These are phyloP conservation scores for Unio pictorum DNA, from an alignment of 2,888 invertebrate species.

Conservation along the genomic window DNA sequence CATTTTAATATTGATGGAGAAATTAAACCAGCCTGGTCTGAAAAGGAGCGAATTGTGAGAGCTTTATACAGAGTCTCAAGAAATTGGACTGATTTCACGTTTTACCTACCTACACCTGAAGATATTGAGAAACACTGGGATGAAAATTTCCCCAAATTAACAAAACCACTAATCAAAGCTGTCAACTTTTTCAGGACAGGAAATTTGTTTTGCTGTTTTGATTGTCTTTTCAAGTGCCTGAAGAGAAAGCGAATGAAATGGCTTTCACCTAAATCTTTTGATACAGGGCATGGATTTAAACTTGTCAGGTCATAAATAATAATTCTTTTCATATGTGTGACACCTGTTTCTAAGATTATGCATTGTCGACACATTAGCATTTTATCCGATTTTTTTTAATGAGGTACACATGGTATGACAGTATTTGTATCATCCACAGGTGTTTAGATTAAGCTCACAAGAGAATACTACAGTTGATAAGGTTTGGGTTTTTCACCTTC, in stretches of 20 bases:
- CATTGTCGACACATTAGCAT: too few species aligned
- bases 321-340: too few species aligned
- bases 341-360: too few species aligned
- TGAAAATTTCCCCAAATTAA: slow-evolving; percentile 60
- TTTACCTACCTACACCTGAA: slow-evolving; percentile 64
- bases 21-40: slow-evolving; percentile 51
- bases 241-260: slow-evolving; percentile 63
- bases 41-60: slow-evolving; percentile 48
- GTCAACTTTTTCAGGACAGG: slow-evolving; percentile 57
- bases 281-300: slow-evolving; percentile 70
- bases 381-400: too few species aligned
- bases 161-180: slow-evolving; percentile 59
- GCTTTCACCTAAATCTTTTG: slow-evolving; percentile 65
- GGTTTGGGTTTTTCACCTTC: too few species aligned
- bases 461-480: too few species aligned
- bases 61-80: slow-evolving; percentile 63
- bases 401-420: too few species aligned
- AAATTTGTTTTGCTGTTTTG: slow-evolving; percentile 59
- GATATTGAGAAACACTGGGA: slow-evolving; percentile 68
- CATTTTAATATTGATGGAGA: slow-evolving; percentile 57
- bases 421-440: too few species aligned
- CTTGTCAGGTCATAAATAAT: slow-evolving; percentile 52
- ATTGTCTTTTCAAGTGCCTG: slow-evolving; percentile 57
- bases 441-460: too few species aligned
- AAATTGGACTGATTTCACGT: slow-evolving; percentile 67